These are phyloP conservation scores for Eilema sororculum DNA, from an alignment of 2,888 invertebrate genomes.

Conservation along the genomic window DNA sequence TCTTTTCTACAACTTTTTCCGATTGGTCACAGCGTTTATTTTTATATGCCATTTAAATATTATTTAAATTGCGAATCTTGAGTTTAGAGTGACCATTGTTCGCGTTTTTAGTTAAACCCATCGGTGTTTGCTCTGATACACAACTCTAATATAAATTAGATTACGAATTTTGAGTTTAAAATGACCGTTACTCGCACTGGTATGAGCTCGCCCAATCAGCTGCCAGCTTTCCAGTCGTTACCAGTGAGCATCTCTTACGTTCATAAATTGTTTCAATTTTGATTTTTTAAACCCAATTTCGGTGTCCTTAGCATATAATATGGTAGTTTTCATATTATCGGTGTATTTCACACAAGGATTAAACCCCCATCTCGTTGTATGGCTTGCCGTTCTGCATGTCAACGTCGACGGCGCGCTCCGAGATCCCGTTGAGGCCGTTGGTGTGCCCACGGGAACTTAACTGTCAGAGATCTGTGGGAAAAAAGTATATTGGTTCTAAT, in stretches of 20 bases:
- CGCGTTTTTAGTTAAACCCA: background rate
- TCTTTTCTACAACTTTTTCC: background rate
- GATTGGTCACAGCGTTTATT: too few species aligned
- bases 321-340: conserved; percentile 7
- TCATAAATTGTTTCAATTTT: background rate
- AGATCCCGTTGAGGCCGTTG: conserved; percentile 82
- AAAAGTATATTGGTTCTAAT: background rate
- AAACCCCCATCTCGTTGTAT: conserved; percentile 82
- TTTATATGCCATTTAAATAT: too few species aligned
- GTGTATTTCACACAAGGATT: conserved; percentile 9
- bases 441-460: conserved; percentile 83
- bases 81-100: background rate
- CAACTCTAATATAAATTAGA: too few species aligned
- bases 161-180: background rate
- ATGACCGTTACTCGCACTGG: background rate
- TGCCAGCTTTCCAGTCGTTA: background rate
- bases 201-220: background rate
- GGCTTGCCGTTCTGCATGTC: conserved; percentile 69
- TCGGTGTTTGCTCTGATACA: background rate
- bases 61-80: too few species aligned
- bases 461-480: conserved; percentile 81
- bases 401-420: conserved; percentile 73
- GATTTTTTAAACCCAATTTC: background rate
- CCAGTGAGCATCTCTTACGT: background rate
- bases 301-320: conserved; percentile 5